Evolutionary conservation across 2,888 invertebrate genomes (phyloP), one percentile per base, ranked within the genome.

Genomic region (Drosophila suboccidentalis): DNA sequence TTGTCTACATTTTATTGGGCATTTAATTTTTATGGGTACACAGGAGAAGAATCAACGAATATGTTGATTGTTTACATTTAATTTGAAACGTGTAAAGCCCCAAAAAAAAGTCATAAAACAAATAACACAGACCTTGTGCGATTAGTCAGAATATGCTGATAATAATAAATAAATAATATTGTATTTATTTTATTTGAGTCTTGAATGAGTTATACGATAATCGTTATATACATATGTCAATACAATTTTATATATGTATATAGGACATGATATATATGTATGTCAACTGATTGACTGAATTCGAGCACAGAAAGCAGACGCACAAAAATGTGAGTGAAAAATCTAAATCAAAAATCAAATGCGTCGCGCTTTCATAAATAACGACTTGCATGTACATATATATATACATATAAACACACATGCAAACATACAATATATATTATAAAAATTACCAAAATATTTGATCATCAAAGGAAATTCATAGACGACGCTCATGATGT

Each of bases 401-500:
- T 38, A 54, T 34, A 43, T 32, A 43, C 6, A 53, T 22, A 32
- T 22, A 49, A 4, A 62, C 19, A 60, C 22, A 64, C 43, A 8
- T 17, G 54, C n/a, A 32, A 38, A 32, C 15, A 11, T 29, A 26
- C 29, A 44, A 78, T 58, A 63, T 41, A 46, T 32, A 55, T 50
- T 57, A 57, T 54, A 49, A 61, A 49, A 59, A 50, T 69, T 55
- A 65, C 51, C 64, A 60, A 66, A 69, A 67, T 64, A 67, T 78
- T 72, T 65, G 73, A 79, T 68, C 82, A 85, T 86, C 83, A 84
- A 88, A 84, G 83, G 69, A 86, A 86, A 84, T 60, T 88, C 84
- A 78, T 83, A 88, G 87, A 75, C 78, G 54, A 59, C 51, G 61
- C 34, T 58, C 34, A 51, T 49, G 62, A 44, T 61, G 49, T 50